phyloP scores from a whole-genome alignment of 2,888 invertebrate genomes.

The Diarsia brunnea region DNA sequence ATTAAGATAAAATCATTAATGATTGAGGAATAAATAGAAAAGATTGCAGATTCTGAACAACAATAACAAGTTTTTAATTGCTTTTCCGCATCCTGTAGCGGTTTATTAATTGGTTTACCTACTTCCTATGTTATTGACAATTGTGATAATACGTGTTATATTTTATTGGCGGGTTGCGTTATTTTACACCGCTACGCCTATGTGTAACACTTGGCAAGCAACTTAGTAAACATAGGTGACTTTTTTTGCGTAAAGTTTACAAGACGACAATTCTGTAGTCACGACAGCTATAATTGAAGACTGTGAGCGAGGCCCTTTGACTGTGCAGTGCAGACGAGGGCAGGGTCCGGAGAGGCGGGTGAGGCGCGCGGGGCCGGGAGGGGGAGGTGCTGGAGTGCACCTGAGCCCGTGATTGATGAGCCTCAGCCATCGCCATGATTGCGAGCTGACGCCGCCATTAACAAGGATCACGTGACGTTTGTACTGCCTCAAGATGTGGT shows the following conservation, averaged over 20 bases:
- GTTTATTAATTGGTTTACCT: background rate
- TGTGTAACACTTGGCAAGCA: background rate
- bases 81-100: background rate
- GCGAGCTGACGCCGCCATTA: constrained; percentile 78
- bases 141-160: background rate
- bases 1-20: background rate
- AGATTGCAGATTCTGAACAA: background rate
- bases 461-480: constrained; percentile 58
- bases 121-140: background rate
- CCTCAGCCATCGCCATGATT: constrained; percentile 85
- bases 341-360: constrained; percentile 62
- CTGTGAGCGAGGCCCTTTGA: constrained; percentile 69
- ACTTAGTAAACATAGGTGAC: background rate
- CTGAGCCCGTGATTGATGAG: constrained; percentile 90
- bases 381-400: constrained; percentile 74
- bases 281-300: constrained; percentile 67
- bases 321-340: constrained; percentile 72
- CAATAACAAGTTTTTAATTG: background rate
- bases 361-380: constrained; percentile 63
- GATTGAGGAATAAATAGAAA: background rate
- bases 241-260: constrained; percentile 20
- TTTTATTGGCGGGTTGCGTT: background rate
- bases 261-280: constrained; percentile 39
- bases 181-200: background rate
- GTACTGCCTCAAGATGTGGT: constrained; percentile 32